These are phyloP conservation scores for Carabus problematicus DNA, from an alignment of 2,888 invertebrate species.

Conservation along the genomic window DNA sequence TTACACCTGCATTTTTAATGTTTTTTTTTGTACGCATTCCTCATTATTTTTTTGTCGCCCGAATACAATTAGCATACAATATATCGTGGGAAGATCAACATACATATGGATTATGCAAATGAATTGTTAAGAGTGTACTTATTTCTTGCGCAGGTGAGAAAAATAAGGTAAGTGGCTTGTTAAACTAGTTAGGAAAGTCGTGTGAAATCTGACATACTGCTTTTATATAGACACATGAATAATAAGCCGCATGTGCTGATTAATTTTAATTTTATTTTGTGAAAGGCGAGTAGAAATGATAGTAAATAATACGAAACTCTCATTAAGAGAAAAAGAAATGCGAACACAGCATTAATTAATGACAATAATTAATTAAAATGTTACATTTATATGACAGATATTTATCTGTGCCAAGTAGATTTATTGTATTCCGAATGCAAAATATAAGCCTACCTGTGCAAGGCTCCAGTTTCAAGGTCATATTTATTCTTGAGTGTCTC, in stretches of 20 bases:
- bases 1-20: neutral
- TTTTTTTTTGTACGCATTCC: neutral
- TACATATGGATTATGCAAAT: conserved; percentile 16
- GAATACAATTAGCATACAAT: conserved; percentile 12
- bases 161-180: conserved; percentile 29
- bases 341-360: neutral
- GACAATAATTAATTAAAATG: neutral
- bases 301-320: neutral
- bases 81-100: conserved; percentile 2
- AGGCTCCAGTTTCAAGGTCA: conserved; percentile 75
- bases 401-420: no score
- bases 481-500: conserved; percentile 77
- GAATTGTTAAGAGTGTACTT: conserved; percentile 5
- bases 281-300: neutral
- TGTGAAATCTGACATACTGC: no score
- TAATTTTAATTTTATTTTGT: conserved; percentile 10
- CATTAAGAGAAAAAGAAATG: neutral
- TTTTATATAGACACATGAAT: no score
- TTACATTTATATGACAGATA: no score
- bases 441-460: conserved; percentile 66
- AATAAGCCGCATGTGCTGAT: neutral
- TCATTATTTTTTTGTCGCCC: conserved; percentile 7
- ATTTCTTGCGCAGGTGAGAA: neutral
- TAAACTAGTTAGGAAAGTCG: conserved; percentile 15
- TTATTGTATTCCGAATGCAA: neutral